These are phyloP conservation scores for Smittia sp. DNA, from an alignment of 2,888 invertebrate species.

Conservation along the genomic window DNA sequence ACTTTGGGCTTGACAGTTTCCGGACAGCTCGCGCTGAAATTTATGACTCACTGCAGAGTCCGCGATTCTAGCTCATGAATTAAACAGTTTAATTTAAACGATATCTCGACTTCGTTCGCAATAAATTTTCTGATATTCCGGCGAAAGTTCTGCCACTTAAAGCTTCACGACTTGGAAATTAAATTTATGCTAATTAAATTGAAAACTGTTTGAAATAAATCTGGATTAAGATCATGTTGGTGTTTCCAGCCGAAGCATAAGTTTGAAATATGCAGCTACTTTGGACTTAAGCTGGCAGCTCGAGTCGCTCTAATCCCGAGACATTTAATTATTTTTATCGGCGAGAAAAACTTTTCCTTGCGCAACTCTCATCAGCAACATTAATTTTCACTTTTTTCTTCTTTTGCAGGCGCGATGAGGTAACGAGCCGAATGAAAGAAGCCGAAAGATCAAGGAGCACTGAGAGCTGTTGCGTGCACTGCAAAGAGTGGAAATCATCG, in stretches of 20 bases:
- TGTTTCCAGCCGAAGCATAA: background rate
- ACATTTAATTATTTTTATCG: conserved; percentile 17
- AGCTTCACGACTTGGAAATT: background rate
- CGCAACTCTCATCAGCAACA: background rate
- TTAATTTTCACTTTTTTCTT: conserved; percentile 21
- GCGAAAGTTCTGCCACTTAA: background rate
- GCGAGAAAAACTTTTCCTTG: background rate
- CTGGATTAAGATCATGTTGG: background rate
- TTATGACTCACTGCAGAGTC: too few species aligned
- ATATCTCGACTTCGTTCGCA: background rate
- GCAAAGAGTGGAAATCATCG: background rate
- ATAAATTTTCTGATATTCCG: background rate
- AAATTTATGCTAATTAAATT: background rate
- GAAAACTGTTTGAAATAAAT: background rate
- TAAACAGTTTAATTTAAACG: too few species aligned
- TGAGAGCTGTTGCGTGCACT: background rate
- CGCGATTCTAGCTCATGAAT: too few species aligned
- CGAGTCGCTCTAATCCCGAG: background rate
- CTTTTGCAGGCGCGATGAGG: background rate
- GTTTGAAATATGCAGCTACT: conserved; percentile 3
- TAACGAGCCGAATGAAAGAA: conserved; percentile 4
- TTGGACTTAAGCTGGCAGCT: conserved; percentile 3
- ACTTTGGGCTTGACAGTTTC: too few species aligned
- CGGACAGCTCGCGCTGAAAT: too few species aligned
- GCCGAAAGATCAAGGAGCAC: conserved; percentile 22